Base-by-base conservation (phyloP, 2,113 vertebrate species). In the Lanius ludovicianus region DNA sequence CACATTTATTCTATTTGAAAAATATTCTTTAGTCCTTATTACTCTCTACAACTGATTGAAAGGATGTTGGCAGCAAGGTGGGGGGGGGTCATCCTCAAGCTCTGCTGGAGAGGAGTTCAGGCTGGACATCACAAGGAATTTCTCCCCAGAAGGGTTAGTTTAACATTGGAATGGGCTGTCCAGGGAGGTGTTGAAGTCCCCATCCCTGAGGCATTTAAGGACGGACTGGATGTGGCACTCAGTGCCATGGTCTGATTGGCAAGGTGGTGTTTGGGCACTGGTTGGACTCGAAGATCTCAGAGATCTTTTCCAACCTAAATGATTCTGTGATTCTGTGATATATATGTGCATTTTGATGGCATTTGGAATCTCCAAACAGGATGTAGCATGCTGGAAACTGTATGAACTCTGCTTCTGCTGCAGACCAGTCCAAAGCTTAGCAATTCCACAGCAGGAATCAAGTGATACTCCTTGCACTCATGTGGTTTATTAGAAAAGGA, bases 281-380 rank as follows among this genome's bases (percentile, higher is more conserved):
- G 10, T 5, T 84, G 41, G 4, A 33, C 25, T 56, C 0, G 0
- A 19, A 31, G 25, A 41, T 49, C 55, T 62, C 30, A n/a, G 23
- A 75, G 21, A 22, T n/a, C 16, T 76, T 62, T 47, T 76, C 41
- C 47, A 49, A 1, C n/a, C 14, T 27, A 27, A 27, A 55, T 0
- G 1, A 30, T 25, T 67, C 44, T n/a, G 23, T 73, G 67, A 30
- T 78, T 77, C 24, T 50, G 44, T 85, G 50, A 75, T n/a, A n/a
- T 87, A 21, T 9, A 24, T 31, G 64, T 60, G 37, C 69, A 39
- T 93, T 91, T 76, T 77, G 35, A 16, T 88, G 71, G 25, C 3
- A 1, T 84, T 82, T 91, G 46, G 62, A 65, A 55, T 82, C 41
- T 73, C 37, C 15, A 13, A 4, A 64, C 3, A 13, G n/a, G 39